phyloP scores from a whole-genome alignment of 2,797 vertebrate species.

The Hozukius guyotensis region DNA sequence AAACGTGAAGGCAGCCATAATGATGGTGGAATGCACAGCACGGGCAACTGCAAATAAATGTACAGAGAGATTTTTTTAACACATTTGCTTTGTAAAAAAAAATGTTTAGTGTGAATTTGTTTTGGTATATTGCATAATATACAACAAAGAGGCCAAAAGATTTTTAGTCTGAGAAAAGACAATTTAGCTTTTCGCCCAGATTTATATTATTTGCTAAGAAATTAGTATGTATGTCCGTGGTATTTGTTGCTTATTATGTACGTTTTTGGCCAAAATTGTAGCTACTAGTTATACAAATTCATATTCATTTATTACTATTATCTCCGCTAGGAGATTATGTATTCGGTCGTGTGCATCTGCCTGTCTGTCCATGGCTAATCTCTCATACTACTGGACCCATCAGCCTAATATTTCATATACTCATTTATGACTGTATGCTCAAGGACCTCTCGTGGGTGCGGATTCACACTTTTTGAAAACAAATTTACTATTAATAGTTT shows the following conservation, averaged over 20 bases:
- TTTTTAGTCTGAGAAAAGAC: not conserved
- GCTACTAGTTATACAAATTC: not conserved
- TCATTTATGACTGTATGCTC: too few species aligned
- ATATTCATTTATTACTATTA: too few species aligned
- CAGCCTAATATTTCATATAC: too few species aligned
- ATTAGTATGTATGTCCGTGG: too few species aligned
- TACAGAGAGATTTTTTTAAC: not conserved
- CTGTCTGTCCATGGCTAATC: too few species aligned
- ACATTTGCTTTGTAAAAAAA: not conserved
- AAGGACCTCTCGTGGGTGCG: too few species aligned
- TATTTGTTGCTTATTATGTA: not conserved
- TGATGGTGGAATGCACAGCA: not conserved
- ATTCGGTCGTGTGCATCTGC: too few species aligned
- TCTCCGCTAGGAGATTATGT: too few species aligned
- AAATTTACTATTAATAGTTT: too few species aligned
- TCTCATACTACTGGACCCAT: too few species aligned
- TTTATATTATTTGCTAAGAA: not conserved
- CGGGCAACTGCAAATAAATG: not conserved
- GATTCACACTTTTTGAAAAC: too few species aligned
- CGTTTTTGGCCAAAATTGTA: not conserved
- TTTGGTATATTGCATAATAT: not conserved
- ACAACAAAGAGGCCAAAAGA: not conserved
- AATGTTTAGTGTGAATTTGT: not conserved
- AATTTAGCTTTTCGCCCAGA: not conserved
- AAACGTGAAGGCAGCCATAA: slow-evolving; percentile 23